Conservation (phyloP, 1,140 invertebrate species). For the Coenobita brevimanus region DNA sequence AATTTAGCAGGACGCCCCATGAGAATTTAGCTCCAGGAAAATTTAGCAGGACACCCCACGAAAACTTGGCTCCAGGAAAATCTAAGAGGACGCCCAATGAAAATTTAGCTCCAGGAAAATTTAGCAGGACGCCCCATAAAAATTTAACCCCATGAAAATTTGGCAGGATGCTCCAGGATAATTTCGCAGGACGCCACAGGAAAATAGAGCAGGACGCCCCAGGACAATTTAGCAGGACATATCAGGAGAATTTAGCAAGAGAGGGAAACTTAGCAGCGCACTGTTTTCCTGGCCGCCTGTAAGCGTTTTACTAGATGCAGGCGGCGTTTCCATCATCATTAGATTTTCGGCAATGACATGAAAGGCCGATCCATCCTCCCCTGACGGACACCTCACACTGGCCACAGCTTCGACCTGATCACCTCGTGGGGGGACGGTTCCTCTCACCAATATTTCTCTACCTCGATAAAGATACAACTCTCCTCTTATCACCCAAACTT, state of each 20-base stretch:
- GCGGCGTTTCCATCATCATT: constrained; percentile 64
- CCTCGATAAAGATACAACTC: too few relatives aligned
- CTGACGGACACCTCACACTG: constrained; percentile 49
- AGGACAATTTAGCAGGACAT: too few relatives aligned
- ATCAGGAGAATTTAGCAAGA: too few relatives aligned
- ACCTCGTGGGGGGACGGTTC: too few relatives aligned
- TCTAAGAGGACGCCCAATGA: neutral
- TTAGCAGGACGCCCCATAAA: neutral
- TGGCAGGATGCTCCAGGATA: neutral
- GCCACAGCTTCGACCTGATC: constrained; percentile 32
- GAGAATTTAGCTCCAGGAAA: too few relatives aligned
- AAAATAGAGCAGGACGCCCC: too few relatives aligned
- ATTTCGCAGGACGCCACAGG: neutral
- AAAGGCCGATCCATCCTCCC: constrained; percentile 57
- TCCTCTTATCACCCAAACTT: too few relatives aligned
- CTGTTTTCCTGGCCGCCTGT: constrained; percentile 25
- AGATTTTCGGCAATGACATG: constrained; percentile 64
- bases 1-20: constrained; percentile 12
- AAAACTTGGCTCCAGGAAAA: neutral
- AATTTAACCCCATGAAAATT: too few relatives aligned
- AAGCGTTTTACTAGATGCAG: constrained; percentile 59
- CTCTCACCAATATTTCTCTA: too few relatives aligned
- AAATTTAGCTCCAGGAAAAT: neutral
- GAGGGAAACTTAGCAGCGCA: neutral
- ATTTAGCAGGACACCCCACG: too few relatives aligned